Base-by-base conservation (phyloP, 2,888 invertebrate species). In the Drosophila heteroneura region DNA sequence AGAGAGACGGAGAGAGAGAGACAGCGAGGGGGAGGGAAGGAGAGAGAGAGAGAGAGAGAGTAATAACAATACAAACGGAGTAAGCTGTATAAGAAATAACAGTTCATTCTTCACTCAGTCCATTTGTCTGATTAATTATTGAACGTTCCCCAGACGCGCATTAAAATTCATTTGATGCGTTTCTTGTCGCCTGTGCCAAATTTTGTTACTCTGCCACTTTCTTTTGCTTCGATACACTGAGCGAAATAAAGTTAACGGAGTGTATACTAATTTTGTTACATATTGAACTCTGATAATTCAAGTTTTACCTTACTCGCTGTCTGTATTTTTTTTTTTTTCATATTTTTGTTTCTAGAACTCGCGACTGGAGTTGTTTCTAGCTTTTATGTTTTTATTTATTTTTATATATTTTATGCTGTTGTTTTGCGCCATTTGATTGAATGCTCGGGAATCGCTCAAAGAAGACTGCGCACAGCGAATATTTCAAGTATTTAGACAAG, bases 131-230 rank as follows among this genome's bases (percentile, higher is more conserved):
- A 83, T 83, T 83, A 83, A 83, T 83, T 83, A 83, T 83, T 83
- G 65, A 83, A 65, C 66, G 54, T 61, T 86, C 87, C 84, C 82
- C 54, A 53, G 82, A 78, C 67, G 75, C 65, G 71, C 82, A 81
- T 87, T 87, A 83, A 83, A 87, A 83, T 87, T 83, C 85, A 84
- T 84, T 87, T 81, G 75, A 83, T 87, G 79, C 69, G 71, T 84
- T 87, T 82, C 74, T 87, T 84, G 83, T 87, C 83, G 83, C 83
- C 83, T 87, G 83, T 71, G 76, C 58, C 32, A 65, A 65, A 74
- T 52, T 65, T 76, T 74, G 44, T 59, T 65, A 64, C 64, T 74
- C 61, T 39, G 54, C 32, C 66, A 63, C 37, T 58, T 57, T 61
- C 53, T 44, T 47, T 32, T n/a, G 52, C 14, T 30, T 26, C 32